Evolutionary conservation across 1,140 invertebrate species (phyloP), one percentile per base, ranked within the genome.

Genomic region (Drosophila repletoides): DNA sequence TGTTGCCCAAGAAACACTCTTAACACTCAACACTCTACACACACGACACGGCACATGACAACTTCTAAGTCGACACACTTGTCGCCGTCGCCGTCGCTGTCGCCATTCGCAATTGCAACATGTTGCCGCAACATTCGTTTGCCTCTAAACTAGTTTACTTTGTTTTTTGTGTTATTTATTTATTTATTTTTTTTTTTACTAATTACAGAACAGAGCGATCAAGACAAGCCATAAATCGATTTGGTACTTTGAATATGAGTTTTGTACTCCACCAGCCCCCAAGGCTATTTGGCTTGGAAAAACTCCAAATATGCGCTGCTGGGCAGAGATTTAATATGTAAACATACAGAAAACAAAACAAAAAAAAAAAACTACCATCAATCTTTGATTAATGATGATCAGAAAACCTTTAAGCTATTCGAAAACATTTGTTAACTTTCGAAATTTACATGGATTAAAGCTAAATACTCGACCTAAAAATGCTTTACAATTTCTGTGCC

Each of bases 81-180:
- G 60, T 59, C 48, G 55, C 31, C 33, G 15, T 38, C 33, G 19
- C 31, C 5, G n/a, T 7, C 33, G 19, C n/a, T n/a, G n/a, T n/a
- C n/a, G n/a, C 46, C 46, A 26, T 21, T 55, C 36, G 49, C 72
- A n/a, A 76, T 72, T 76, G 73, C 73, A 76, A 67, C 73, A 72
- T 76, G 66, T 76, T 76, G 72, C 70, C 24, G 26, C 34, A 53
- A 10, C 36, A 67, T n/a, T n/a, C n/a, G n/a, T n/a, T n/a, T n/a
- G n/a, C n/a, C n/a, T n/a, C n/a, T n/a, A n/a, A 46, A 52, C 56
- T 52, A 67, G 56, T 61, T 67, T 61, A 52, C 21, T 22, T 58
- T 52, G 6, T 40, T 21, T 17, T 14, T 2, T 52, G 6, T 40
- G 14, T 17, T 14, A 1, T 15, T 24, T 24, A n/a, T 24, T 43